These are phyloP conservation scores for Pachyuromys duprasi DNA, from an alignment of 2,797 vertebrate genomes.

Conservation along the genomic window DNA sequence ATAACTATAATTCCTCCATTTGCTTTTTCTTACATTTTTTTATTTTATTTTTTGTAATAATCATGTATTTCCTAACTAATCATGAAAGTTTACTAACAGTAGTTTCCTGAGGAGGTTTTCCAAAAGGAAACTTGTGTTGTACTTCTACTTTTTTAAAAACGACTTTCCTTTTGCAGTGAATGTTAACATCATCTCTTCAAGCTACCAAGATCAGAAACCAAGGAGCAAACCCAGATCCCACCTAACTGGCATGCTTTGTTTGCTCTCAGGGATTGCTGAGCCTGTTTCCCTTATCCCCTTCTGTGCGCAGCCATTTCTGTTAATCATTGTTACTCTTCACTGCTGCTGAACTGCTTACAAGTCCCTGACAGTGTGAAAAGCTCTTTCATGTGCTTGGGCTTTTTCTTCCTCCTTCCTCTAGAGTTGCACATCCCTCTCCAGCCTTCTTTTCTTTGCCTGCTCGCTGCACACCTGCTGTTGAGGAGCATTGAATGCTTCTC, in stretches of 20 bases:
- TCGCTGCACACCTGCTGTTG: no score
- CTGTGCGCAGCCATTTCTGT: background rate
- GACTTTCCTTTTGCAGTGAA: background rate
- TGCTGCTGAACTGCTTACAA: background rate
- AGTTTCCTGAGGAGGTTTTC: constrained; percentile 11
- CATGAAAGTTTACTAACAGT: background rate
- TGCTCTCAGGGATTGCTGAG: background rate
- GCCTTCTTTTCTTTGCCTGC: no score
- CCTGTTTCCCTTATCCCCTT: background rate
- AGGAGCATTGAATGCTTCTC: no score
- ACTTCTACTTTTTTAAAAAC: constrained; percentile 35
- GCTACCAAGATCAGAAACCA: background rate
- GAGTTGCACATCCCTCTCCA: background rate
- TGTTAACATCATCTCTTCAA: background rate
- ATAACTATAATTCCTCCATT: background rate
- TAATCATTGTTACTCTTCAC: background rate
- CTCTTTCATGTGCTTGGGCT: background rate
- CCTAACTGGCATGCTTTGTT: background rate
- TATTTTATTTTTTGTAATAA: constrained; percentile 28
- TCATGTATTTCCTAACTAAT: constrained; percentile 17
- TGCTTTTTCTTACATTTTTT: background rate
- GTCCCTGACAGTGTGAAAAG: background rate
- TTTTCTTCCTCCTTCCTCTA: background rate
- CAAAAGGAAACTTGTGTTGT: constrained; percentile 39
- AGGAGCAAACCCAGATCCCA: background rate